These are phyloP conservation scores for Anguilla pacifica DNA, from an alignment of 2,797 vertebrate species.

Conservation along the genomic window DNA sequence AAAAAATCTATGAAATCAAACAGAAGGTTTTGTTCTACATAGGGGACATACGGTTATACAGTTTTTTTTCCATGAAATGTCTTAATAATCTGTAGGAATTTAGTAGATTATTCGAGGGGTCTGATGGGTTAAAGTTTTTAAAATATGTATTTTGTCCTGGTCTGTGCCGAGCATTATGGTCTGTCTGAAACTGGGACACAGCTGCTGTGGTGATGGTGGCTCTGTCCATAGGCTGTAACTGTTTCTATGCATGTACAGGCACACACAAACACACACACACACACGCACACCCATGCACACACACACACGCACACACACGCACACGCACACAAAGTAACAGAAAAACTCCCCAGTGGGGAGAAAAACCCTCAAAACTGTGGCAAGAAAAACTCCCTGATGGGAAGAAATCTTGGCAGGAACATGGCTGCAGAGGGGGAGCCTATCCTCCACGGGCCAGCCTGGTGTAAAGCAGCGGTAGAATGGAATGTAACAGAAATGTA, in stretches of 20 bases:
- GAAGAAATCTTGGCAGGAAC: too few species aligned
- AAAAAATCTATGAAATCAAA: too few species aligned
- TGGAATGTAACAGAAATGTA: too few species aligned
- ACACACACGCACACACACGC: neutral
- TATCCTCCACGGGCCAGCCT: too few species aligned
- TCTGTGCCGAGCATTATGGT: constrained; percentile 5
- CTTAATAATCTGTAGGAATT: neutral
- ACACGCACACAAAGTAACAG: neutral
- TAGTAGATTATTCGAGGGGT: neutral
- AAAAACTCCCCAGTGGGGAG: too few species aligned
- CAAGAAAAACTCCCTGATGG: too few species aligned
- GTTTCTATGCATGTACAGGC: neutral
- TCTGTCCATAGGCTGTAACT: neutral
- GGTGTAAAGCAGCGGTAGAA: too few species aligned
- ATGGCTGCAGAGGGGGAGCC: too few species aligned
- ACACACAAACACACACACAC: neutral
- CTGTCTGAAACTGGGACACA: neutral
- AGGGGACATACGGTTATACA: neutral
- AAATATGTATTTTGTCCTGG: neutral
- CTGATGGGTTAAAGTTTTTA: neutral
- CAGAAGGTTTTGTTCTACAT: too few species aligned
- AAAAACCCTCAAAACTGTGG: too few species aligned
- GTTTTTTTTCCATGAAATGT: neutral
- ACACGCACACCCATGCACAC: neutral
- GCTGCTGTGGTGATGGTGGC: neutral